Evolutionary conservation across 2,113 vertebrate genomes (phyloP).

Genomic region (Tauraco erythrolophus): DNA sequence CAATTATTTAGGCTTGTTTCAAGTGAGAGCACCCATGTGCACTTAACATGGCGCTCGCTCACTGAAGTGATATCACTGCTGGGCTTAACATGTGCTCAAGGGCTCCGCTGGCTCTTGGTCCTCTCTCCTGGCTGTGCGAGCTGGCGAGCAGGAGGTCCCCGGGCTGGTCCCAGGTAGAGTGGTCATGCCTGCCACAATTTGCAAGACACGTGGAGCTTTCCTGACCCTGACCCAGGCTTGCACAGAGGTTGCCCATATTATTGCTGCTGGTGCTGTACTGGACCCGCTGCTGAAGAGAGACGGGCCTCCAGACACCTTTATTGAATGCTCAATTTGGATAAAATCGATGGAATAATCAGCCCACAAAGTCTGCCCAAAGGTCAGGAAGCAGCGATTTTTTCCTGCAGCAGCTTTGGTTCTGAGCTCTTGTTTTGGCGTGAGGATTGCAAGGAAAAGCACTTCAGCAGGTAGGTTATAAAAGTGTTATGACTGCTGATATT

Average conservation of each 20-base stretch:
- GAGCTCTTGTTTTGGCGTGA: background rate
- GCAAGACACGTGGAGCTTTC: background rate
- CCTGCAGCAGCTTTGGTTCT: constrained; percentile 3
- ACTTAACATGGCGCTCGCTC: background rate
- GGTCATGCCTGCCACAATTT: background rate
- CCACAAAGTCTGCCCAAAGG: constrained; percentile 32
- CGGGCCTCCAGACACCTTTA: background rate
- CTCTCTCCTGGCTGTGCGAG: background rate
- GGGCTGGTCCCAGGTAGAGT: fast-evolving
- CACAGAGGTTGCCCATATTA: background rate
- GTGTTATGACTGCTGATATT: background rate
- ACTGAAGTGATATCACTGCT: background rate
- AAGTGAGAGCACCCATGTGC: background rate
- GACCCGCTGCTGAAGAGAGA: background rate
- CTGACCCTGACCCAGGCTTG: background rate
- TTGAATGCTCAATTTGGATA: background rate
- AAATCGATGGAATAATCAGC: constrained; percentile 44
- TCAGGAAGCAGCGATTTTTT: constrained; percentile 5
- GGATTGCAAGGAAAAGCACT: background rate
- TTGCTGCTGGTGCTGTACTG: background rate
- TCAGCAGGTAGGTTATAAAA: constrained; percentile 3
- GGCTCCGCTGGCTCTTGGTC: background rate
- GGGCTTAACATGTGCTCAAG: fast-evolving
- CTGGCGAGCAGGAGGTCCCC: fast-evolving
- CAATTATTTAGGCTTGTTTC: background rate